phyloP scores from a whole-genome alignment of 2,888 invertebrate species.

The Cinara cedri region DNA sequence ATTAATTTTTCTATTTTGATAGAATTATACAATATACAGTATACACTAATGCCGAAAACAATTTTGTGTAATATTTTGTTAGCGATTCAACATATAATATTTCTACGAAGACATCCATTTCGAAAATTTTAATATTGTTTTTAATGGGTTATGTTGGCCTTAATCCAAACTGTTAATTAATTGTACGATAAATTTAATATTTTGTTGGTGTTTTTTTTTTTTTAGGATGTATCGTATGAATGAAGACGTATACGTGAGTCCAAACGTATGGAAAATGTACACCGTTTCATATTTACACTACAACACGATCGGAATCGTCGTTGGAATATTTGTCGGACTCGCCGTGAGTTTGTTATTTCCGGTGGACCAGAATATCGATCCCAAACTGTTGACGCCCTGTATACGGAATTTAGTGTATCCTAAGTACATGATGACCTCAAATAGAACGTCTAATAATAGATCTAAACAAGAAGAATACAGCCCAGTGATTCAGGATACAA shows the following conservation, averaged over 20 bases:
- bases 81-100: too few species aligned
- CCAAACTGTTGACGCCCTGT: slow-evolving; percentile 68
- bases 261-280: slow-evolving; percentile 65
- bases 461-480: background rate
- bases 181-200: too few species aligned
- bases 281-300: slow-evolving; percentile 80
- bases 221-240: slow-evolving; percentile 43
- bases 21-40: too few species aligned
- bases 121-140: too few species aligned
- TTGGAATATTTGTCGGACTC: too few species aligned
- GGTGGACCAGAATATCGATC: slow-evolving; percentile 67
- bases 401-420: slow-evolving; percentile 65
- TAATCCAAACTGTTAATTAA: too few species aligned
- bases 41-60: too few species aligned
- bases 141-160: too few species aligned
- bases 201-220: too few species aligned
- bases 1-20: too few species aligned
- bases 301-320: slow-evolving; percentile 71
- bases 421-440: background rate
- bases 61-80: too few species aligned
- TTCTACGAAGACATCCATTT: too few species aligned
- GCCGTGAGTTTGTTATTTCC: slow-evolving; percentile 73
- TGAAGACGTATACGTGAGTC: slow-evolving; percentile 38
- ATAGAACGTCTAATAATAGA: background rate
- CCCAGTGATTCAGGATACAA: slow-evolving; percentile 13